Evolutionary conservation across 37 sponge, comb jelly and placozoan genomes (phyloP).

Genomic region (Agelas oroides): DNA sequence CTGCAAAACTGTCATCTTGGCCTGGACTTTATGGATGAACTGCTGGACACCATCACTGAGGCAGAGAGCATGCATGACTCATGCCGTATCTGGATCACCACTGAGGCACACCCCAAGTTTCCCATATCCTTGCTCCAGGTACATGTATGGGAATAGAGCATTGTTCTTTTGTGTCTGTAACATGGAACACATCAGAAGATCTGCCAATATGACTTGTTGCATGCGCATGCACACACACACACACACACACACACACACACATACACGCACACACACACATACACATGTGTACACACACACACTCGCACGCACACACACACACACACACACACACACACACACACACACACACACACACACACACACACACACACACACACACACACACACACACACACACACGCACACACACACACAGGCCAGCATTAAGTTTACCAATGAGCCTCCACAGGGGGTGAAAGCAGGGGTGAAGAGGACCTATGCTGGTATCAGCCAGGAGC

Average conservation of each 20-base stretch:
- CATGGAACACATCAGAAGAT: too few species aligned
- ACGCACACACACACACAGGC: constrained; percentile 38
- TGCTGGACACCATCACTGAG: constrained; percentile 82
- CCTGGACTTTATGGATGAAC: constrained; percentile 95
- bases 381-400: constrained; percentile 20
- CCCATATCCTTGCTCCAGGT: constrained; percentile 94
- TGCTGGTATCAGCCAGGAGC: constrained; percentile 91
- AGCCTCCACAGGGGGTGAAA: constrained; percentile 96
- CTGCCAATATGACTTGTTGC: too few species aligned
- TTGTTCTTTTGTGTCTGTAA: neutral
- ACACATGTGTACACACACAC: neutral
- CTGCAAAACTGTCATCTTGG: constrained; percentile 98
- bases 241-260: constrained; percentile 10
- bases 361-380: constrained; percentile 11
- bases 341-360: neutral
- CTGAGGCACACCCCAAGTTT: constrained; percentile 96
- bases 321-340: constrained; percentile 26
- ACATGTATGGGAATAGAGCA: neutral
- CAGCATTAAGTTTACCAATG: constrained; percentile 95
- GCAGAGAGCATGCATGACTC: constrained; percentile 82
- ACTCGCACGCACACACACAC: constrained; percentile 9
- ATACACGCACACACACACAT: constrained; percentile 21
- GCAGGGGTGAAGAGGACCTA: constrained; percentile 98
- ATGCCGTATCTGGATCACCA: constrained; percentile 95
- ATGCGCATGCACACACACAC: neutral